Base-by-base conservation (phyloP, 2,888 invertebrate species). In the Lampropteryx suffumata region DNA sequence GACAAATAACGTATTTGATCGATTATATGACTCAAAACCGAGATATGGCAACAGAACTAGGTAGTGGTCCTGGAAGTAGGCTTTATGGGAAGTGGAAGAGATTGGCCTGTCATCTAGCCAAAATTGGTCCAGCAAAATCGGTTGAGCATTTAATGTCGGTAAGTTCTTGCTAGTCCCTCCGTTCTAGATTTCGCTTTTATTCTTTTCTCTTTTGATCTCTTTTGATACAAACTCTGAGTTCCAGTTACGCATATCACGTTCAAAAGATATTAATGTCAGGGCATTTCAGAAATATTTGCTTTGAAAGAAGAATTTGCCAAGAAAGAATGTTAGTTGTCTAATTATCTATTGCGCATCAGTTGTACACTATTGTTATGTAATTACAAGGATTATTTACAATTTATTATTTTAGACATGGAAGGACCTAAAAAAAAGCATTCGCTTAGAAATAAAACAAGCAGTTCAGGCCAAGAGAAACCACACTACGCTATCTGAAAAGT, bases 341-440 rank as follows among this genome's bases (percentile, higher is more conserved):
- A n/a, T n/a, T 3, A 17, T 17, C 17, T 3, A 4, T 17, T 17
- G 17, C 4, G 17, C 17, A 17, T 17, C 17, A 4, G 4, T 17
- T 17, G 17, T 17, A 17, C 4, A 17, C n/a, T 24, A 7, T 7
- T 5, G 3, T 24, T 1, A 24, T 24, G 24, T 24, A 24, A 24
- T 24, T 24, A 6, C 24, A 24, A 24, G 3, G 7, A 24, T 5
- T 6, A 21, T 3, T 21, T 21, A 21, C 5, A 3, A 21, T 21
- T 5, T 21, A 24, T 24, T 36, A 36, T 36, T 36, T 36, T 26
- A 36, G 36, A 26, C 36, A 9, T 36, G 36, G 36, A 36, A 12
- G 26, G 36, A 26, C 8, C 26, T 36, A 8, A 36, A 26, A 9
- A 36, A 36, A 12, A 1, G 9, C 9, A 3, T 24, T 26, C 36